phyloP scores from a whole-genome alignment of 2,888 invertebrate genomes.

The Ecdyonurus torrentis region DNA sequence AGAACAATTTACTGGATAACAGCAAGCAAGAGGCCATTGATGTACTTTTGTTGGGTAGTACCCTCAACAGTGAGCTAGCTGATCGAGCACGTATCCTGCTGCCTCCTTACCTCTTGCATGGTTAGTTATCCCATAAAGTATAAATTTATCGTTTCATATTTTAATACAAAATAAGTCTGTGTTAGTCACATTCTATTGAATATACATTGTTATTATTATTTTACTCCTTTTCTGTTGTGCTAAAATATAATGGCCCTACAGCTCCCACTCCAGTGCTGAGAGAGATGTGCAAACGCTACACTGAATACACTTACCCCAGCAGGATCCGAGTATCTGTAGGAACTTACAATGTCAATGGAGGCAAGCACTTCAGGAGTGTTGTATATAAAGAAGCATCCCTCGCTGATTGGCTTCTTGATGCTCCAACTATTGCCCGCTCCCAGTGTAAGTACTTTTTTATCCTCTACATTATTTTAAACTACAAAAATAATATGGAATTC shows the following conservation, averaged over 20 bases:
- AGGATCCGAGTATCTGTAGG: constrained; percentile 71
- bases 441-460: constrained; percentile 20
- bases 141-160: too few relatives aligned
- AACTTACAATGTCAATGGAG: constrained; percentile 99
- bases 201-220: too few relatives aligned
- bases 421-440: constrained; percentile 40
- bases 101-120: constrained; percentile 72
- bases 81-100: constrained; percentile 79
- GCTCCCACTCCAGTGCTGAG: constrained; percentile 66
- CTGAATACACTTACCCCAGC: constrained; percentile 55
- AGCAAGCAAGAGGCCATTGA: constrained; percentile 97
- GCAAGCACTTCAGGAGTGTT: constrained; percentile 93
- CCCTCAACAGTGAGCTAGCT: constrained; percentile 76
- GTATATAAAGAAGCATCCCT: constrained; percentile 80
- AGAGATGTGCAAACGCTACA: constrained; percentile 69
- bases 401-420: constrained; percentile 80
- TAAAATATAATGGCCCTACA: too few relatives aligned
- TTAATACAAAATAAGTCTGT: too few relatives aligned
- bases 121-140: constrained; percentile 23
- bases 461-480: too few relatives aligned
- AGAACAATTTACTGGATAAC: constrained; percentile 94
- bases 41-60: constrained; percentile 78
- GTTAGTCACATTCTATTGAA: too few relatives aligned
- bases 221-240: too few relatives aligned
- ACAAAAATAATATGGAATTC: too few relatives aligned